Conservation (phyloP, 2,888 invertebrate species). For the Hyalella azteca region DNA sequence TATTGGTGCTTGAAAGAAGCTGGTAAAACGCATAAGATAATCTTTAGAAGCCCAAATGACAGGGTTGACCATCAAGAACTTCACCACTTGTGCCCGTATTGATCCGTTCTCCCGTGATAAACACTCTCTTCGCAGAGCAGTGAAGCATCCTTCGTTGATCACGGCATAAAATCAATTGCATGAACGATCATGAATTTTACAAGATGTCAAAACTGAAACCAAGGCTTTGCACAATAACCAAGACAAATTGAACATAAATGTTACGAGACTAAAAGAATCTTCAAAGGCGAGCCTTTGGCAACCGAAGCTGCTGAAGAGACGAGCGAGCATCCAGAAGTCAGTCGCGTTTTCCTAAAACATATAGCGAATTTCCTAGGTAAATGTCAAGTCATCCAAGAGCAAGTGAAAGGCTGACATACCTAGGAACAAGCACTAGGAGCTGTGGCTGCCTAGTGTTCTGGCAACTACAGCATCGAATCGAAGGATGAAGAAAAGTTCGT, state of each 20-base stretch:
- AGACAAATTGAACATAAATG: neutral
- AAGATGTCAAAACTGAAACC: neutral
- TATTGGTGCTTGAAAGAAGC: neutral
- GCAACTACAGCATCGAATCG: neutral
- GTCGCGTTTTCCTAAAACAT: neutral
- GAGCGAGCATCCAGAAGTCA: neutral
- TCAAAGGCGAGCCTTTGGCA: slow-evolving; percentile 10
- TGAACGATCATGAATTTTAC: neutral
- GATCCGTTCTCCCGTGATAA: slow-evolving; percentile 21
- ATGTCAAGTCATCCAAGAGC: neutral
- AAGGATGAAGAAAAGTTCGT: neutral
- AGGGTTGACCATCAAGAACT: slow-evolving; percentile 8
- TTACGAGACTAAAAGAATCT: neutral
- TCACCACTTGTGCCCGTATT: slow-evolving; percentile 24
- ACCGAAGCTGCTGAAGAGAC: neutral
- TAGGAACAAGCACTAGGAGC: neutral
- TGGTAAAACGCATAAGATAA: slow-evolving; percentile 18
- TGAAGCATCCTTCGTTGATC: neutral
- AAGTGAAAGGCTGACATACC: neutral
- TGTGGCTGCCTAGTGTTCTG: neutral
- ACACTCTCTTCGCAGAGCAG: slow-evolving; percentile 18
- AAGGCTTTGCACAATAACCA: neutral
- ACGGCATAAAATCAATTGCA: neutral
- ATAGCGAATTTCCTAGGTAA: neutral
- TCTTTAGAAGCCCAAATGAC: slow-evolving; percentile 16